phyloP scores from a whole-genome alignment of 2,888 invertebrate genomes.

The Temnothorax rugatulus region DNA sequence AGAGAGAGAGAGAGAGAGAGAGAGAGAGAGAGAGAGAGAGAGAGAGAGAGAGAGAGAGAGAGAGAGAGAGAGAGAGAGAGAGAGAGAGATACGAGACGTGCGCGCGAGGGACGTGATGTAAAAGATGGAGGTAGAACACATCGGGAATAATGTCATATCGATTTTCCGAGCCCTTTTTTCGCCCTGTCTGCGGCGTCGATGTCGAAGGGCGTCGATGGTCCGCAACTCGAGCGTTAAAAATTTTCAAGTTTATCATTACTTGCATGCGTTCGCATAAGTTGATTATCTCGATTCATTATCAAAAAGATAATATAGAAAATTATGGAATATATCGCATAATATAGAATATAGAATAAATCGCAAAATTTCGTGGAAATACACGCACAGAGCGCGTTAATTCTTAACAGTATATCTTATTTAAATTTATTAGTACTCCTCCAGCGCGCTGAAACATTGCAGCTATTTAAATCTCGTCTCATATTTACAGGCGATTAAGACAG shows the following conservation, averaged over 20 bases:
- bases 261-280: not conserved
- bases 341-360: no score
- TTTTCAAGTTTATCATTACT: not conserved
- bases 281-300: not conserved
- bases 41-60: slow-evolving; percentile 8
- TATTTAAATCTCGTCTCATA: slow-evolving; percentile 20
- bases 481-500: not conserved
- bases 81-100: slow-evolving; percentile 13
- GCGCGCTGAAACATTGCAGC: no score
- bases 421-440: not conserved
- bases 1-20: slow-evolving; percentile 8
- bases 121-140: slow-evolving; percentile 39
- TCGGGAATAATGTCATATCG: slow-evolving; percentile 52
- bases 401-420: slow-evolving; percentile 5
- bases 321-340: not conserved
- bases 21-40: slow-evolving; percentile 8
- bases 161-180: slow-evolving; percentile 35
- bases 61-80: not conserved
- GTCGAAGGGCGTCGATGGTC: not conserved
- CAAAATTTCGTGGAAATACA: not conserved
- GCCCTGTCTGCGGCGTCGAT: not conserved
- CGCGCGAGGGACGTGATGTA: slow-evolving; percentile 23
- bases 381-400: not conserved
- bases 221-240: not conserved
- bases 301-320: not conserved